Conservation (phyloP, 1,140 invertebrate species). For the Neodiprion lecontei region DNA sequence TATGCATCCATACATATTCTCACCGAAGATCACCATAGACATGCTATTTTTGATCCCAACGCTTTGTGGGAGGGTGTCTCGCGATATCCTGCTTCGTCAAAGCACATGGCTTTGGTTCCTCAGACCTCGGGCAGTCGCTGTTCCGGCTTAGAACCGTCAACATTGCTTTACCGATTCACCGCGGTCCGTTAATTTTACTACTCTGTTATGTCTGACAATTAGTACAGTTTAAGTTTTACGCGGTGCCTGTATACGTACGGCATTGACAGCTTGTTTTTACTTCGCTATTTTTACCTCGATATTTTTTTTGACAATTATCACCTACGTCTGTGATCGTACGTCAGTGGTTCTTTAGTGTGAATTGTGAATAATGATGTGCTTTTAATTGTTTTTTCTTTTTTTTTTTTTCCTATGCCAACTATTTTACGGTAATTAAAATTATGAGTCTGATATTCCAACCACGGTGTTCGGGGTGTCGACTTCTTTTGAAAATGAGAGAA, state of each 20-base stretch:
- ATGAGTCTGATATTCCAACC: too few relatives aligned
- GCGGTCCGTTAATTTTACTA: not conserved
- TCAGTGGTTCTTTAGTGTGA: too few relatives aligned
- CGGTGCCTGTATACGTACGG: not conserved
- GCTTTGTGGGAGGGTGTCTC: slow-evolving; percentile 39
- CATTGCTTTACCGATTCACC: not conserved
- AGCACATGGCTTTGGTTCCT: slow-evolving; percentile 36
- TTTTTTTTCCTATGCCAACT: too few relatives aligned
- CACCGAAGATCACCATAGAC: slow-evolving; percentile 14
- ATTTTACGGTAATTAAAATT: too few relatives aligned
- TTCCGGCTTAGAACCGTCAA: slow-evolving; percentile 8
- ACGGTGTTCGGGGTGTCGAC: too few relatives aligned
- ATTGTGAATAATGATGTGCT: too few relatives aligned
- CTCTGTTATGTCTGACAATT: not conserved
- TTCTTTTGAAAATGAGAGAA: too few relatives aligned
- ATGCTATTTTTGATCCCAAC: slow-evolving; percentile 37
- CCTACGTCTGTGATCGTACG: too few relatives aligned
- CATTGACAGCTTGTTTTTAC: not conserved
- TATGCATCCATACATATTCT: not conserved
- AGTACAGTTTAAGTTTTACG: not conserved
- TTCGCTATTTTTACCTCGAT: not conserved
- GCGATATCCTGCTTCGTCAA: slow-evolving; percentile 32
- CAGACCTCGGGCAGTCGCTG: slow-evolving; percentile 31
- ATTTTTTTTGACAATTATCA: too few relatives aligned
- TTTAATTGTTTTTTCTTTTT: too few relatives aligned